Percentiles rank a stretch among this genome's conserved stretches.
Evolutionary conservation across 2,113 vertebrate species (phyloP).

Genomic region (Plecturocebus donacophilus): DNA sequence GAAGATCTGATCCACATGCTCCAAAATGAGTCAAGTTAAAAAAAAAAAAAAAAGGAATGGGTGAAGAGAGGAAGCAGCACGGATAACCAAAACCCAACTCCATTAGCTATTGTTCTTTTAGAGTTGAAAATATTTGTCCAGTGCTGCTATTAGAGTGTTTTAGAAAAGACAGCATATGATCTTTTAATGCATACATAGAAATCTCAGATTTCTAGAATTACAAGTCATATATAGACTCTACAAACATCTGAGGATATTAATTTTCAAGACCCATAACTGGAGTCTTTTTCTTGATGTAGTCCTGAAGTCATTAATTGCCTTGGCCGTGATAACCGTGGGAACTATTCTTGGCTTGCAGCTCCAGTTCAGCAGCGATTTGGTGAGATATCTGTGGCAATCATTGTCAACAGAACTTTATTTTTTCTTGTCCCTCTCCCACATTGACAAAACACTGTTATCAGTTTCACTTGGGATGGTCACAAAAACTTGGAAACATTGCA

Average conservation of each 20-base stretch:
- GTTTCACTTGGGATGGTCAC: neutral
- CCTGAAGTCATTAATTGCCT: neutral
- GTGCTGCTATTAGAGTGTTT: neutral
- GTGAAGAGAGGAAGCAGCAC: neutral
- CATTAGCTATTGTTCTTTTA: neutral
- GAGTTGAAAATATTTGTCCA: neutral
- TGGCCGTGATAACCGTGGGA: neutral
- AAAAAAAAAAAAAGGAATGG: no score
- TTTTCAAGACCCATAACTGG: neutral
- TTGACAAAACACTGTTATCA: constrained; percentile 42
- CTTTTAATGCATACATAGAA: neutral
- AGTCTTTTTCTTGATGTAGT: neutral
- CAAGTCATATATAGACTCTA: neutral
- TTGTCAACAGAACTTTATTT: neutral
- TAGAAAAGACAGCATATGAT: neutral
- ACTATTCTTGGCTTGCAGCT: neutral
- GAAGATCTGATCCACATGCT: neutral
- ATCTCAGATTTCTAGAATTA: neutral
- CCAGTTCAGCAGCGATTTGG: neutral
- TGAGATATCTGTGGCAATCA: constrained; percentile 9
- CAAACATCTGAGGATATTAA: neutral
- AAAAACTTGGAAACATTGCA: constrained; percentile 2
- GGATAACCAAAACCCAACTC: neutral
- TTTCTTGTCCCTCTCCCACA: neutral
- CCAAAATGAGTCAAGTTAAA: neutral